These are phyloP conservation scores for Monomorium pharaonis DNA, from an alignment of 1,140 invertebrate genomes.

Conservation along the genomic window DNA sequence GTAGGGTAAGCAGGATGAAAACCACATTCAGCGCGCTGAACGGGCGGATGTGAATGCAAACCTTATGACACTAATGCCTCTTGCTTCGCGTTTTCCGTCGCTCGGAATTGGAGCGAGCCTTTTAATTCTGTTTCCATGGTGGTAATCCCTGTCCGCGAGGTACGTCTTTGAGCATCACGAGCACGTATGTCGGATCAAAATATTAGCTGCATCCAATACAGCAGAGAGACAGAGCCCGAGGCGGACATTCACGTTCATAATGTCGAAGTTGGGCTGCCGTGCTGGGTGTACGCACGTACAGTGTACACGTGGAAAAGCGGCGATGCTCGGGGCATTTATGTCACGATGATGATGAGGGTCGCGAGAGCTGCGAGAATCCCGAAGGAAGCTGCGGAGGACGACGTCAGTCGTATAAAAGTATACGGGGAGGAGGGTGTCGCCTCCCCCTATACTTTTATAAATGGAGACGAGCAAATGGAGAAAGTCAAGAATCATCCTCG, in stretches of 20 bases:
- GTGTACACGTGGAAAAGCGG: constrained; percentile 19
- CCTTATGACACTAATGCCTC: background rate
- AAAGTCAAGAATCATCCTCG: constrained; percentile 22
- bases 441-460: too few relatives aligned
- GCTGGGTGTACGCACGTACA: background rate
- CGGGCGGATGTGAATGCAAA: background rate
- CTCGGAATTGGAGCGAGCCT: background rate
- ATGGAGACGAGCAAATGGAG: background rate
- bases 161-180: constrained; percentile 14
- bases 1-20: background rate
- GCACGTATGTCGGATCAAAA: constrained; percentile 65
- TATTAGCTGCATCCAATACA: constrained; percentile 61
- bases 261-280: constrained; percentile 45
- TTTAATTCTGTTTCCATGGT: constrained; percentile 8
- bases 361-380: constrained; percentile 35
- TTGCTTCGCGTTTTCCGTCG: background rate
- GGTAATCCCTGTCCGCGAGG: background rate
- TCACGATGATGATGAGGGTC: constrained; percentile 36
- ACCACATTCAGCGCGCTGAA: constrained; percentile 8
- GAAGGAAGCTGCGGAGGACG: constrained; percentile 9
- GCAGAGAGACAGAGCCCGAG: background rate
- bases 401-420: constrained; percentile 1
- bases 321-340: constrained; percentile 45
- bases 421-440: background rate
- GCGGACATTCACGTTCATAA: constrained; percentile 37